Evolutionary conservation across 2,113 vertebrate species (phyloP).

Genomic region (Spea bombifrons): DNA sequence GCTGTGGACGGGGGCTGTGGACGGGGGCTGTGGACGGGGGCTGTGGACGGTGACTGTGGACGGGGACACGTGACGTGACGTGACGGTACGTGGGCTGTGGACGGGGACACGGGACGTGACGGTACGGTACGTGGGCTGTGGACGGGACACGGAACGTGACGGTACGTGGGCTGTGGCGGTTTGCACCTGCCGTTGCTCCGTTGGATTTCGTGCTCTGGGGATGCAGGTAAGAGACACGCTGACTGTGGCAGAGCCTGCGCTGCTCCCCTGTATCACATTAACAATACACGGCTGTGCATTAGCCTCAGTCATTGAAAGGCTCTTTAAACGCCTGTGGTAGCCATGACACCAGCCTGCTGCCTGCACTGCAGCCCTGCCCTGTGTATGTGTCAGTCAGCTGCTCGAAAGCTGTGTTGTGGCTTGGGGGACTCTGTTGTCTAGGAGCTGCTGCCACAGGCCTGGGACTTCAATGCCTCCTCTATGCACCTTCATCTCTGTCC

Average conservation of each 20-base stretch:
- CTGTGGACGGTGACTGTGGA: background rate
- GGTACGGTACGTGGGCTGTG: too few relatives aligned
- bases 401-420: constrained; percentile 20
- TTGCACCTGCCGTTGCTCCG: background rate
- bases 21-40: background rate
- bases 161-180: background rate
- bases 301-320: background rate
- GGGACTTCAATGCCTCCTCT: background rate
- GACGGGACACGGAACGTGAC: too few relatives aligned
- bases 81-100: too few relatives aligned
- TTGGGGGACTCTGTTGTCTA: constrained; percentile 25
- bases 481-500: too few relatives aligned
- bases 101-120: too few relatives aligned
- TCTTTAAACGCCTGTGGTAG: background rate
- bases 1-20: too few relatives aligned
- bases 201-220: background rate
- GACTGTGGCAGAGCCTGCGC: too few relatives aligned
- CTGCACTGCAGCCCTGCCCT: constrained; percentile 2
- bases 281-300: background rate
- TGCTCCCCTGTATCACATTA: too few relatives aligned
- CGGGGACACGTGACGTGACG: too few relatives aligned
- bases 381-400: background rate
- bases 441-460: constrained; percentile 21
- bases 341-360: background rate
- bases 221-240: background rate